A percentile compares a stretch with the other conserved stretches of the same genome.
These are phyloP conservation scores for Priocnemis perturbator DNA, from an alignment of 2,888 invertebrate species.

Conservation along the genomic window DNA sequence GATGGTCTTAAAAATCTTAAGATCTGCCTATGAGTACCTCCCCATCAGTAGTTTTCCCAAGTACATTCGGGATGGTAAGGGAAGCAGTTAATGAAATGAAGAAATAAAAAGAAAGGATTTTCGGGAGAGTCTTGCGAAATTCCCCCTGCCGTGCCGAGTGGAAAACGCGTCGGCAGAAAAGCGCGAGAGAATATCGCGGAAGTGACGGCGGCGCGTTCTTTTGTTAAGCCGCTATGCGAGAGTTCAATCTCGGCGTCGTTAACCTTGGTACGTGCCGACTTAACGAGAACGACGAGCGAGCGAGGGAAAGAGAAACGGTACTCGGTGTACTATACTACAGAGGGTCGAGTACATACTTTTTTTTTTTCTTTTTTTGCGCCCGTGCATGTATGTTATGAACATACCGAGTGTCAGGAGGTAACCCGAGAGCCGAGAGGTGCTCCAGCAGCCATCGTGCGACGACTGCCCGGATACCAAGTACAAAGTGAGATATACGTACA, in stretches of 20 bases:
- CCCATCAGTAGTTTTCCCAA: no score
- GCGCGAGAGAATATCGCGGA: no score
- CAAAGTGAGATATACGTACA: conserved; percentile 9
- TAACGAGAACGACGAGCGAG: conserved; percentile 17
- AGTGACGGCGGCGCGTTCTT: no score
- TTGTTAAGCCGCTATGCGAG: no score
- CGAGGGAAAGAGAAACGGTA: conserved; percentile 29
- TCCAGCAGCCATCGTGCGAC: conserved; percentile 11
- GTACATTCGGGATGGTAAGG: no score
- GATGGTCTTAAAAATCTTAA: no score
- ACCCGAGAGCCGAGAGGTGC: conserved; percentile 32
- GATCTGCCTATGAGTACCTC: no score
- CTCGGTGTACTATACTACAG: conserved; percentile 31
- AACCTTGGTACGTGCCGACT: conserved; percentile 28
- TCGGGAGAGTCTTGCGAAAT: no score
- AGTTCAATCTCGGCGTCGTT: conserved; percentile 25
- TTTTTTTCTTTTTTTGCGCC: not conserved
- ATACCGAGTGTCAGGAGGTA: conserved; percentile 22
- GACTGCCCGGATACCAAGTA: conserved; percentile 7
- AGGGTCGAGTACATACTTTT: conserved; percentile 1
- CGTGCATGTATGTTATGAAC: conserved; percentile 5
- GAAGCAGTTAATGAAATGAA: no score
- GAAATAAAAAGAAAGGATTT: no score
- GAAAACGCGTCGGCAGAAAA: no score
- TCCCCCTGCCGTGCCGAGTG: no score